These are phyloP conservation scores for Sepioteuthis lessoniana DNA, from an alignment of 2,888 invertebrate species.

Conservation along the genomic window DNA sequence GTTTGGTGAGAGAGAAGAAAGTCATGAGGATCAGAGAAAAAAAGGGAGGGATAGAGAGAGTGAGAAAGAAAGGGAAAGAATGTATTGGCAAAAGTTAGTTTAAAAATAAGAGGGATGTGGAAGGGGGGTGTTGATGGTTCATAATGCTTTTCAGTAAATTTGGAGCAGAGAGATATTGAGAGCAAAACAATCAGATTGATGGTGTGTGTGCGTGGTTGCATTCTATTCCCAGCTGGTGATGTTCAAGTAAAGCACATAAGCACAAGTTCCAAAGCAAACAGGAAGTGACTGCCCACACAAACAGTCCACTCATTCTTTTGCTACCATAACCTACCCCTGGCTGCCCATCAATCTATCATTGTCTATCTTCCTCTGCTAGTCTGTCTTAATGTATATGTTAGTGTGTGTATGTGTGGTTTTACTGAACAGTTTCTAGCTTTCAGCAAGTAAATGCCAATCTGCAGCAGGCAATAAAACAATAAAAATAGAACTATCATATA, in stretches of 20 bases:
- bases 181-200: neutral
- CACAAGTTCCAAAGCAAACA: neutral
- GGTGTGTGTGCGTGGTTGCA: neutral
- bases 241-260: neutral
- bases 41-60: too few species aligned
- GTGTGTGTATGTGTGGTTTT: neutral
- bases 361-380: neutral
- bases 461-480: neutral
- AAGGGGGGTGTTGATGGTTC: neutral
- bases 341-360: neutral
- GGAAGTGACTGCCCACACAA: constrained; percentile 33
- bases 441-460: constrained; percentile 6
- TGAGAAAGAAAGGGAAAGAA: too few species aligned
- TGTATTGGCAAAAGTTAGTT: too few species aligned
- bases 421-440: constrained; percentile 7
- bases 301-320: neutral
- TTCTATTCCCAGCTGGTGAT: neutral
- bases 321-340: neutral
- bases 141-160: neutral
- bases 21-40: too few species aligned
- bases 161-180: neutral
- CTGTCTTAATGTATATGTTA: neutral
- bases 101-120: neutral
- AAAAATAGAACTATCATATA: neutral
- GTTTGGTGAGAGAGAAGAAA: too few species aligned